Percentiles rank a stretch among this genome's conserved stretches.
Evolutionary conservation across 2,113 vertebrate genomes (phyloP).

Genomic region (Brachypteracias leptosomus): DNA sequence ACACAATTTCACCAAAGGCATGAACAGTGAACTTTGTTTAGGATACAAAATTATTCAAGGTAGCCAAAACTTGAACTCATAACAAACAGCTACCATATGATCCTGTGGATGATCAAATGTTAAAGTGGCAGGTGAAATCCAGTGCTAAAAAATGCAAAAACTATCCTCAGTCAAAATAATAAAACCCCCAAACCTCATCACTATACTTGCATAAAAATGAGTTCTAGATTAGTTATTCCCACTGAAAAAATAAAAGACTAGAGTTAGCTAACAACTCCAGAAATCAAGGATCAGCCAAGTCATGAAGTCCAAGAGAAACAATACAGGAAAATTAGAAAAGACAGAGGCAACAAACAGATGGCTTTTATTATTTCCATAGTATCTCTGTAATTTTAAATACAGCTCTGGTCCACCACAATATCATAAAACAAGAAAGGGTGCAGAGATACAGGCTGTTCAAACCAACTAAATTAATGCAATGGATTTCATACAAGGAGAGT

Average conservation of each 20-base stretch:
- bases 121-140: neutral
- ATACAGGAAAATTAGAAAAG: neutral
- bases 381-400: neutral
- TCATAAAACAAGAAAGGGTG: neutral
- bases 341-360: neutral
- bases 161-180: neutral
- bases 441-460: neutral
- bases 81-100: neutral
- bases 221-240: neutral
- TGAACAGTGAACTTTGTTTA: neutral
- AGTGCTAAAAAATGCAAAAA: neutral
- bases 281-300: neutral
- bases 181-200: neutral
- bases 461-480: neutral
- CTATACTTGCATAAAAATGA: neutral
- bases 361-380: neutral
- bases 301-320: neutral
- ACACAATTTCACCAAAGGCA: rapidly evolving
- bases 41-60: neutral
- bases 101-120: neutral
- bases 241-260: neutral
- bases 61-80: neutral
- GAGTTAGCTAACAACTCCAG: neutral
- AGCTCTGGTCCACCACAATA: neutral
- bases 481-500: neutral